Evolutionary conservation across 2,113 vertebrate species (phyloP).

Genomic region (Abramis brama): DNA sequence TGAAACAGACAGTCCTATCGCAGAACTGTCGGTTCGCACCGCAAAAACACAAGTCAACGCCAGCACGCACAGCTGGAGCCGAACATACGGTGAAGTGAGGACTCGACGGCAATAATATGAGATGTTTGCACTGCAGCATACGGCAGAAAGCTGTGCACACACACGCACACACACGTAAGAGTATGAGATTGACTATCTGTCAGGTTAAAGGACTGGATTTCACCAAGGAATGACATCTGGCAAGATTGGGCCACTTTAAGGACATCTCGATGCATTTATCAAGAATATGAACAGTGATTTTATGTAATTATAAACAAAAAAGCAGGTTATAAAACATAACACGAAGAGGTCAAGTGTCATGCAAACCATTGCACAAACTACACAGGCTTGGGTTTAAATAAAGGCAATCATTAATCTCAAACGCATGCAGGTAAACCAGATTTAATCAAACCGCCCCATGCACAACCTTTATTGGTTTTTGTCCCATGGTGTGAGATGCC

Average conservation of each 20-base stretch:
- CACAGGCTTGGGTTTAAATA: background rate
- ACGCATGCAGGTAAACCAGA: background rate
- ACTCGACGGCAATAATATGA: conserved; percentile 49
- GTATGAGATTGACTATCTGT: background rate
- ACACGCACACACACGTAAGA: conserved; percentile 22
- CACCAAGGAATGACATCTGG: background rate
- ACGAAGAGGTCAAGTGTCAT: background rate
- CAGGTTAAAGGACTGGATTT: conserved; percentile 2
- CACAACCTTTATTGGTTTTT: background rate
- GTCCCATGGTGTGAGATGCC: conserved; percentile 23
- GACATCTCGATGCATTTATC: background rate
- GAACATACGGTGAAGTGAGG: conserved; percentile 30
- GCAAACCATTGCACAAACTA: background rate
- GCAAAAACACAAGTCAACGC: background rate
- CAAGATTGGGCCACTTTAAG: background rate
- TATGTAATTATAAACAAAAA: background rate
- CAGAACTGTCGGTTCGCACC: background rate
- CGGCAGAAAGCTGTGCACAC: conserved; percentile 21
- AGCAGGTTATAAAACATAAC: background rate
- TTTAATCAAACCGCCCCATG: background rate
- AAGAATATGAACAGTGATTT: background rate
- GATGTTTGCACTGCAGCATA: conserved; percentile 42
- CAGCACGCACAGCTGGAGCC: conserved; percentile 56
- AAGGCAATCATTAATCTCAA: background rate
- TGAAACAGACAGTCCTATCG: background rate